Evolutionary conservation across 2,888 invertebrate species (phyloP).

Genomic region (Acronicta aceris): DNA sequence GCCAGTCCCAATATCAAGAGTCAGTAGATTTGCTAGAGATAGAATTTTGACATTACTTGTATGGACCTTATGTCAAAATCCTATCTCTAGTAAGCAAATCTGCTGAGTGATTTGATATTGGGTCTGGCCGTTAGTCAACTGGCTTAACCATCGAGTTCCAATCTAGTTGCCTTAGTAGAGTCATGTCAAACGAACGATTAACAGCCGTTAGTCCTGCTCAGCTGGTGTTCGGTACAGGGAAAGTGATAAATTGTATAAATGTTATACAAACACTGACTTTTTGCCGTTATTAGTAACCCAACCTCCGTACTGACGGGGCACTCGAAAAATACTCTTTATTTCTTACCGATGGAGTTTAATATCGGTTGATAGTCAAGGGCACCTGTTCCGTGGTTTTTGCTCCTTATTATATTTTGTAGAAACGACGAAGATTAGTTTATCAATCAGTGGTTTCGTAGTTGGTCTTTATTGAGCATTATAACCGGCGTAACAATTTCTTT

Average conservation of each 20-base stretch:
- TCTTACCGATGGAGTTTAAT: neutral
- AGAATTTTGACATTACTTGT: too few species aligned
- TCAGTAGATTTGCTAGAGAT: too few species aligned
- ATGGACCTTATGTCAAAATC: too few species aligned
- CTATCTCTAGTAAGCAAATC: too few species aligned
- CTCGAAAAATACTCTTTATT: slow-evolving; percentile 15
- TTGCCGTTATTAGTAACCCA: slow-evolving; percentile 56
- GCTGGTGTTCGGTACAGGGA: slow-evolving; percentile 71
- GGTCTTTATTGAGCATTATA: too few species aligned
- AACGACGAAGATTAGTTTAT: slow-evolving; percentile 21
- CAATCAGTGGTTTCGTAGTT: slow-evolving; percentile 10
- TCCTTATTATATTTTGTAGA: slow-evolving; percentile 23
- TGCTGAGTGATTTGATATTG: too few species aligned
- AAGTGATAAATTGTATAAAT: slow-evolving; percentile 74
- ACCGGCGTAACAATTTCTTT: slow-evolving; percentile 12
- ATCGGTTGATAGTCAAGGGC: neutral
- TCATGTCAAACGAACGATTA: slow-evolving; percentile 67
- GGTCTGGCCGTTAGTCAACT: too few species aligned
- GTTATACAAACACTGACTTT: slow-evolving; percentile 61
- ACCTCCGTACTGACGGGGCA: slow-evolving; percentile 21
- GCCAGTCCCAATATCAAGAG: too few species aligned
- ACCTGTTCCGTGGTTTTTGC: slow-evolving; percentile 38
- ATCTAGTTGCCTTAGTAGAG: slow-evolving; percentile 64
- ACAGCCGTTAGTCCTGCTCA: slow-evolving; percentile 65
- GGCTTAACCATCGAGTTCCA: slow-evolving; percentile 46